A percentile compares a stretch with the other conserved stretches of the same genome.
phyloP scores from a whole-genome alignment of 2,113 vertebrate species.

The Vireo altiloquus region DNA sequence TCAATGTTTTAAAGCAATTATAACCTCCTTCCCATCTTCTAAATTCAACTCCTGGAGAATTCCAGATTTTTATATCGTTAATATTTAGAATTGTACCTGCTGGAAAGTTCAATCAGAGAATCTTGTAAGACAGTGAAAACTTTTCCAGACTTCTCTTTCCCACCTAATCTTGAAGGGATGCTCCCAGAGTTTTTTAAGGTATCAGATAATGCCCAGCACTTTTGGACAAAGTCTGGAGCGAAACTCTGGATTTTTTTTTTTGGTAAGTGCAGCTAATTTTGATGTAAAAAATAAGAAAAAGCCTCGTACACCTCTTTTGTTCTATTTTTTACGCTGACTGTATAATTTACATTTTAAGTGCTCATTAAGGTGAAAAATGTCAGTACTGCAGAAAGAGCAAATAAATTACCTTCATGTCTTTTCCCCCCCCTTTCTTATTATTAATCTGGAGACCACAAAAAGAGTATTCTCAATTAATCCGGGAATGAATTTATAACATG shows the following conservation, averaged over 20 bases:
- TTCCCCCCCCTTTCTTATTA: neutral
- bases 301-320: neutral
- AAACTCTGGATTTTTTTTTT: neutral
- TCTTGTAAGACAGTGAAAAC: neutral
- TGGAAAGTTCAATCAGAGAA: neutral
- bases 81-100: neutral
- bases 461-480: constrained; percentile 12
- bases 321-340: constrained; percentile 46
- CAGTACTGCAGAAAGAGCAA: constrained; percentile 30
- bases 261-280: constrained; percentile 24
- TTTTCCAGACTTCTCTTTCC: neutral
- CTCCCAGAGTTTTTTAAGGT: neutral
- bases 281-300: constrained; percentile 4
- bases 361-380: constrained; percentile 65
- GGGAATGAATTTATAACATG: constrained; percentile 38
- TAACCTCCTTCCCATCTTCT: neutral
- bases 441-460: constrained; percentile 1
- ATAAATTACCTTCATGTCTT: constrained; percentile 48
- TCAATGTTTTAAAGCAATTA: neutral
- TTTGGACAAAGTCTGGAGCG: neutral
- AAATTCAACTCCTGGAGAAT: neutral
- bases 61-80: neutral
- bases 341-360: constrained; percentile 69
- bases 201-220: neutral
- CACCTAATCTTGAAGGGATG: neutral